Base-by-base conservation (phyloP, 2,888 invertebrate genomes). In the Trissoscelio sp. region DNA sequence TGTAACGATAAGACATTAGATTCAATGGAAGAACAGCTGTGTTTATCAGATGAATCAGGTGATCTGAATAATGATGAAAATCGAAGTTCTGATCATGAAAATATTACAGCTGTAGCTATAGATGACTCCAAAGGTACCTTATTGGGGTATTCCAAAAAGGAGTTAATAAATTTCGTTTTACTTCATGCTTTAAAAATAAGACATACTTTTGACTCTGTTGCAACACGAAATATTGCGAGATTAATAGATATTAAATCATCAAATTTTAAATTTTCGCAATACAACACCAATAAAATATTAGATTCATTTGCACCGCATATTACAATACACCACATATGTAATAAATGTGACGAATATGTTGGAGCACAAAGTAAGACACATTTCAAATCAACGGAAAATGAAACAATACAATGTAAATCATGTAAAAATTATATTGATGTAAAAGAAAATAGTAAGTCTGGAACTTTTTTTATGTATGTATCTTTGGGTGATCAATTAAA, bases 381-480 rank as follows among this genome's bases (percentile, higher is more conserved):
- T 11, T 7, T 7, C 37, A 37, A 5, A 7, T 37, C 2, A 37
- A n/a, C n/a, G 3, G 9, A 3, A 20, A 64, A 22, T 1, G 28
- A 58, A 48, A 69, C 2, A 24, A 34, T 57, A 57, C 2, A 53
- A 9, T 72, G 72, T 16, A 16, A 48, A 1, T 16, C 12, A 9
- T 72, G 58, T 11, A 5, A 12, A 7, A 48, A 22, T 7, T 6
- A 9, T 46, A 51, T 70, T 44, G 16, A 58, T 58, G 58, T 70
- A 1, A 12, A 46, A 24, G 22, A 9, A 7, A 70, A 48, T 58
- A 31, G 46, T 34, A 12, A 60, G 14, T 48, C 48, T 31, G 60
- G 58, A 22, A 28, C 16, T 51, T 72, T 58, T 58, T 70, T 70
- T 34, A 34, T 70, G 48, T 69, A 69, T 34, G 6, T 46, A 7